Base-by-base conservation (phyloP, 1,140 invertebrate species). In the Caenorhabditis tropicalis region DNA sequence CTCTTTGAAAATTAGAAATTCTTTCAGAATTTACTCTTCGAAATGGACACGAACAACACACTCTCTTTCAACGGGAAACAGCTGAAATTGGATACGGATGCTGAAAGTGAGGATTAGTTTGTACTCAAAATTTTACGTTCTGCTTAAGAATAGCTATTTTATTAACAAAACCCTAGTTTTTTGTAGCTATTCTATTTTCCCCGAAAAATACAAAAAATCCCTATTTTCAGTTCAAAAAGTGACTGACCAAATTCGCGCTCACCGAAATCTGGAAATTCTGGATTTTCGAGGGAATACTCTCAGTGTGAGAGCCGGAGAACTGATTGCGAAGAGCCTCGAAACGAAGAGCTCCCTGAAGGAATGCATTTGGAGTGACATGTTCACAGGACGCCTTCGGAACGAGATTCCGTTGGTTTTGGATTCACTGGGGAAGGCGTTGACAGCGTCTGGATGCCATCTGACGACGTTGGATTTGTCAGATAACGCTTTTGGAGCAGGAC, bases 401-500 rank as follows among this genome's bases (percentile, higher is more conserved):
- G 97, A 99, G 93, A 99, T 99, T 90, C 97, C 97, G 6, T 92
- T 94, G 83, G 96, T 96, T 31, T 92, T 99, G 88, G 94, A 95
- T 92, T 94, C 94, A 87, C 92, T 99, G 1, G 95, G 96, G 6
- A 93, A 93, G 84, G 96, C 95, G 6, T 93, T 99, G 65, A 95
- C 96, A 79, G 88, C 90, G 12, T 95, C 96, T 0, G 93, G 94
- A 2, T 95, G 95, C 2, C 92, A 94, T 4, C 92, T 99, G 0
- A 94, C 94, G 0, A 95, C 96, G 87, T 92, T 99, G 12, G 96
- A 99, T 91, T 93, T 99, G 0, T 98, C 96, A 92, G 97, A 99
- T 91, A 99, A 99, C 93, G 98, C 98, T 0, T 95, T 99, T 91
- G 97, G 96, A 48, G 95, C 98, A 74, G 93, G 95, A 87, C 96